Evolutionary conservation across 2,797 vertebrate species (phyloP), one percentile per base, ranked within the genome.

Genomic region (Microtus californicus): DNA sequence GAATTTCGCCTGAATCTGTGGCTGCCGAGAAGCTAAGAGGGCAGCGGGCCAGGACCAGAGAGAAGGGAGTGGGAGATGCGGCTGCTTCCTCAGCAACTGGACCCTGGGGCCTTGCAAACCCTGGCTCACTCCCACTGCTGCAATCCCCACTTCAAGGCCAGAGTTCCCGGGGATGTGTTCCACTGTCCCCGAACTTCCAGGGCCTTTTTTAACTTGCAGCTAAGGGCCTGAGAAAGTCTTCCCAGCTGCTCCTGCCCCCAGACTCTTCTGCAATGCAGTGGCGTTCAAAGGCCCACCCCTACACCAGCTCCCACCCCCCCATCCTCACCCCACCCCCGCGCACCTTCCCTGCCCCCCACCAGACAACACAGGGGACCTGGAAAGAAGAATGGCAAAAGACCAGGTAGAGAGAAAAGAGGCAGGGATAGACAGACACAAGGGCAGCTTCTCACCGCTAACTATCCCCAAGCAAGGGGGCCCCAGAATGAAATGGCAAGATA

Each of bases 1-100:
- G 48, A 91, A 90, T 87, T 67, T 73, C 87, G 59, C 77, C 89
- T 29, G 65, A n/a, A 31, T 51, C 82, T 37, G 83, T 45, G 83
- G 81, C 93, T 96, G 96, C 96, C 40, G 90, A 96, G 94, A 95
- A 89, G 45, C 81, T 34, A 54, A 90, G 95, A 95, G 89, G 94
- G 87, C 95, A 87, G 95, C 65, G 86, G 93, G 95, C 91, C 90
- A 74, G 95, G 94, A 76, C 54, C 4, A 1, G 89, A 77, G 90
- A 91, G 80, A 51, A 89, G 69, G 59, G 83, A 45, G 93, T 2
- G 91, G 83, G 92, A 63, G 91, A 59, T 45, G 71, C 13, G 79
- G 95, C 94, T 91, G 93, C 95, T 65, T 80, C 91, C 45, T 0
- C 89, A 31, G 69, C 91, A 76, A 81, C 80, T 71, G 77, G 73